Evolutionary conservation across 2,113 vertebrate species (phyloP).

Genomic region (Picathartes gymnocephalus): DNA sequence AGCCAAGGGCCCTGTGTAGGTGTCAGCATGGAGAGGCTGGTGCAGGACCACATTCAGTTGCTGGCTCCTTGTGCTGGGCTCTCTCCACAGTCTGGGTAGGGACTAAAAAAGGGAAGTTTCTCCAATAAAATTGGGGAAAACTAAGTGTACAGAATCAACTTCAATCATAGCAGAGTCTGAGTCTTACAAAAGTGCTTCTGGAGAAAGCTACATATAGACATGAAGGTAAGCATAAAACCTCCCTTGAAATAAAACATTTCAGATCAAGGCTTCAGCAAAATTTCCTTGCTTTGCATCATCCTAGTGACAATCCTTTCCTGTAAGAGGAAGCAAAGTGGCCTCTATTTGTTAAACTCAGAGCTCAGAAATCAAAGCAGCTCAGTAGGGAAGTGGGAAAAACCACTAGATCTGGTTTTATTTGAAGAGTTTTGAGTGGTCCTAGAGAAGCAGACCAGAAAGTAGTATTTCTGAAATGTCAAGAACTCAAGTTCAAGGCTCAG

Average conservation of each 20-base stretch:
- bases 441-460: neutral
- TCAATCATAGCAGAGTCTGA: neutral
- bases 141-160: neutral
- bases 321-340: neutral
- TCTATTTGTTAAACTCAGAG: neutral
- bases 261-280: neutral
- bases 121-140: neutral
- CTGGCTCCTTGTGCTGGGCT: constrained; percentile 54
- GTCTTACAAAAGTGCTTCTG: neutral
- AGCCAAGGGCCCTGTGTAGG: constrained; percentile 78
- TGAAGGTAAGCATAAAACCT: neutral
- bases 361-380: neutral
- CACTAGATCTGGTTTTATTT: neutral
- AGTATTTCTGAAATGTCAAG: neutral
- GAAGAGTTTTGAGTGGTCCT: neutral
- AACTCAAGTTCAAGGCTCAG: neutral
- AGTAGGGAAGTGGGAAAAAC: neutral
- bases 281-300: neutral
- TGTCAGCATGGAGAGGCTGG: constrained; percentile 75
- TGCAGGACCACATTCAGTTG: constrained; percentile 71
- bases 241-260: neutral
- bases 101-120: neutral
- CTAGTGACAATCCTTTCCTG: neutral
- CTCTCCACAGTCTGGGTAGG: constrained; percentile 50
- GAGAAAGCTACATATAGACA: neutral